Evolutionary conservation across 2,888 invertebrate genomes (phyloP), one percentile per base, ranked within the genome.

Genomic region (Ellobium chinense): DNA sequence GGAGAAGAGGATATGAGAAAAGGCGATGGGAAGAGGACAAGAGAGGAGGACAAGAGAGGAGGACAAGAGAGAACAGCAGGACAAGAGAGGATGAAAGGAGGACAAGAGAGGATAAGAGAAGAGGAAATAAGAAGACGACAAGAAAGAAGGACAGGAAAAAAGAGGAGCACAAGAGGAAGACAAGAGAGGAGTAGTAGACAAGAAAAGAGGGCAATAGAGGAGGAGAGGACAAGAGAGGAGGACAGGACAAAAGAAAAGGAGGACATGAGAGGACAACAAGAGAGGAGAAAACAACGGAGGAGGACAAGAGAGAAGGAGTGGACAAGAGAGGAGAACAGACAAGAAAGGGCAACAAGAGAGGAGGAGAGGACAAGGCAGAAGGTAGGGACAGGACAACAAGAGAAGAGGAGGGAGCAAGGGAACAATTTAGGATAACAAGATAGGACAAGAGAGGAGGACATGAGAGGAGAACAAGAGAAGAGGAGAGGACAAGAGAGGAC

Each of bases 321-420:
- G 62, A 31, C 56, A 27, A 29, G 63, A 63, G 56, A 69, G 37
- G 62, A 46, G 69, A 68, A 62, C 37, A 60, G 36, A 60, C 27
- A 60, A 29, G 62, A 21, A 39, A 29, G 37, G 37, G 29, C 31
- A 78, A 29, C 56, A n/a, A 37, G 60, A 68, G 36, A n/a, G 31
- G 2, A n/a, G 46, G 46, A 69, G 39, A 27, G 9, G 29, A 29
- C 24, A n/a, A 39, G 27, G 27, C 5, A 24, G 4, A 36, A 36
- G 21, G 37, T n/a, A n/a, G 31, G 58, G 39, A 21, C 27, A 46
- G 39, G 69, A 60, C 39, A 29, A 29, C 37, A 29, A 66, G 39
- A 56, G 29, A 24, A 14, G 27, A 21, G 46, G 21, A 39, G 24
- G 54, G 24, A n/a, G 36, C 60, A 36, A 60, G 24, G 34, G 36